A percentile compares a stretch with the other conserved stretches of the same genome.
Conservation (phyloP, 2,888 invertebrate species). For the Dioctria rufipes region DNA sequence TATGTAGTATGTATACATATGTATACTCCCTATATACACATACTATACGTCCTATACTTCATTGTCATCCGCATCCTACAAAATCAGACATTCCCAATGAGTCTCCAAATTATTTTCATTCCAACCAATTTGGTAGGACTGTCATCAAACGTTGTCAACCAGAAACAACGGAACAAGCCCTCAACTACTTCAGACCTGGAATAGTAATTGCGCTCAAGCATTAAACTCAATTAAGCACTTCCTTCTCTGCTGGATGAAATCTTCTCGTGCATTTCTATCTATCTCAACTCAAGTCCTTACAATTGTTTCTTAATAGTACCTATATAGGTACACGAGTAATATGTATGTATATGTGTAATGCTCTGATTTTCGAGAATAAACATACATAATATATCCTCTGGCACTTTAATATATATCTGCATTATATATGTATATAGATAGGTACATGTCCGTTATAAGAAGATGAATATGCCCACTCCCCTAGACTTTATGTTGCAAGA, state of each 20-base stretch:
- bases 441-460: too few species aligned
- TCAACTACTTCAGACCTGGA: constrained; percentile 59
- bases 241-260: constrained; percentile 50
- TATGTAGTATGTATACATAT: too few species aligned
- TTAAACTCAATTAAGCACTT: constrained; percentile 66
- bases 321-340: neutral
- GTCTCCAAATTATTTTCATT: constrained; percentile 61
- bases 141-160: constrained; percentile 50
- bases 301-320: neutral
- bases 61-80: neutral
- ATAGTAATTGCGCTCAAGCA: constrained; percentile 65
- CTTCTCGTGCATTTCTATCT: constrained; percentile 27
- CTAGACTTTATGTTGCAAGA: neutral
- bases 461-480: too few species aligned
- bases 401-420: too few species aligned
- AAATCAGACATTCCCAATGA: constrained; percentile 59
- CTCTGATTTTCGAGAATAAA: neutral
- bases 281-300: constrained; percentile 22
- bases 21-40: too few species aligned
- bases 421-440: too few species aligned
- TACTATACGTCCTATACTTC: neutral
- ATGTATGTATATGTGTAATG: neutral
- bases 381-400: too few species aligned
- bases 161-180: constrained; percentile 34
- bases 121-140: constrained; percentile 59